Base-by-base conservation (phyloP, 2,797 vertebrate genomes). In the Malacoraja senta region DNA sequence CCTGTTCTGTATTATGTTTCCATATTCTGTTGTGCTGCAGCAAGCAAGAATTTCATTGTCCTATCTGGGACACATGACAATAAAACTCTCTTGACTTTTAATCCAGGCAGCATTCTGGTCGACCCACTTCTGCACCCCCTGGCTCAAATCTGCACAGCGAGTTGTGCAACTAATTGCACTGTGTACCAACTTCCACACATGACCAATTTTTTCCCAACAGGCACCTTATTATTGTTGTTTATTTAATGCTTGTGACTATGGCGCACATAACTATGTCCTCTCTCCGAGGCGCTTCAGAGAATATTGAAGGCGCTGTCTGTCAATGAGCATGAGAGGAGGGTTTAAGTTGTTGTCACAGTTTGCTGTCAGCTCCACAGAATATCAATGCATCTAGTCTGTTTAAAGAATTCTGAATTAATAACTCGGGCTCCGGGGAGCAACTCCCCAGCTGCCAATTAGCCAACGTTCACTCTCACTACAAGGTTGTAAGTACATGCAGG, bases 361-460 rank as follows among this genome's bases (percentile, higher is more conserved):
- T 86, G 83, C n/a, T 74, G 63, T 29, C 84, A 88, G n/a, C n/a
- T 65, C 84, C 13, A 17, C 61, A 35, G 84, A 88, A 68, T 68
- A 88, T 19, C 32, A 88, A 86, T 86, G 29, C 61, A 86, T 86
- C 61, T 8, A 29, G 9, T 65, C 61, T 88, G 61, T 88, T 88
- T 88, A 32, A 88, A 88, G 61, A 65, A 65, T 17, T 88, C n/a
- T 32, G 21, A 88, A 88, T 88, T 88, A 88, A 88, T 68, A 32
- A 88, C 29, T 21, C 8, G 15, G 1, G 15, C 61, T 65, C 65
- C 65, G 35, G 84, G 35, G 58, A 86, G n/a, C 83, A n/a, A 63
- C n/a, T n/a, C 83, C n/a, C 29, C 53, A 63, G 84, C 65, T 88
- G n/a, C 84, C 84, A 88, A 88, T 88, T 88, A 65, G 84, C n/a